These are phyloP conservation scores for Pseudomyrmex sp. DNA, from an alignment of 1,140 invertebrate genomes.

Conservation along the genomic window DNA sequence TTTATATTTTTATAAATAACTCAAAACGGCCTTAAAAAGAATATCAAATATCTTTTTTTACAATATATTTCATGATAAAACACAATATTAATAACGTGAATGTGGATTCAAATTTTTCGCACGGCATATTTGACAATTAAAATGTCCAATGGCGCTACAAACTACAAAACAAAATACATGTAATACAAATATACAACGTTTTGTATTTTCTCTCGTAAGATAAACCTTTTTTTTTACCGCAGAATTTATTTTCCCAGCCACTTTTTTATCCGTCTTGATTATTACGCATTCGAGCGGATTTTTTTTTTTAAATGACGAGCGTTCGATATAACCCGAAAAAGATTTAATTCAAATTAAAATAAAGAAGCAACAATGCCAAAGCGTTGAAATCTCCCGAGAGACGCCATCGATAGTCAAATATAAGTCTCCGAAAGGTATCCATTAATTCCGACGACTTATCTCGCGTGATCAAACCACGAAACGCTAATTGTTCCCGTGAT, in stretches of 20 bases:
- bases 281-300: background rate
- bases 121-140: too few species aligned
- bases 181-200: too few species aligned
- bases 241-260: background rate
- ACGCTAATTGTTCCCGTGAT: background rate
- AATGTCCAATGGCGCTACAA: too few species aligned
- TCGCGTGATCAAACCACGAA: background rate
- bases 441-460: background rate
- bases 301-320: background rate
- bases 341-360: background rate
- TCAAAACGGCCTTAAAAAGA: too few species aligned
- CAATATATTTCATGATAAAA: too few species aligned
- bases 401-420: background rate
- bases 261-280: background rate
- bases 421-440: background rate
- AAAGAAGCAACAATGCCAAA: background rate
- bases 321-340: background rate
- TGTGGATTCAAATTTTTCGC: too few species aligned
- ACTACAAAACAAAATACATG: too few species aligned
- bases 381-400: slow-evolving; percentile 15
- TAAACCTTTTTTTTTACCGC: background rate
- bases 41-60: too few species aligned
- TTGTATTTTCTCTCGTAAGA: too few species aligned
- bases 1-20: too few species aligned
- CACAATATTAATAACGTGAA: too few species aligned